Evolutionary conservation across 2,888 invertebrate species (phyloP).

Genomic region (Erynnis tages): DNA sequence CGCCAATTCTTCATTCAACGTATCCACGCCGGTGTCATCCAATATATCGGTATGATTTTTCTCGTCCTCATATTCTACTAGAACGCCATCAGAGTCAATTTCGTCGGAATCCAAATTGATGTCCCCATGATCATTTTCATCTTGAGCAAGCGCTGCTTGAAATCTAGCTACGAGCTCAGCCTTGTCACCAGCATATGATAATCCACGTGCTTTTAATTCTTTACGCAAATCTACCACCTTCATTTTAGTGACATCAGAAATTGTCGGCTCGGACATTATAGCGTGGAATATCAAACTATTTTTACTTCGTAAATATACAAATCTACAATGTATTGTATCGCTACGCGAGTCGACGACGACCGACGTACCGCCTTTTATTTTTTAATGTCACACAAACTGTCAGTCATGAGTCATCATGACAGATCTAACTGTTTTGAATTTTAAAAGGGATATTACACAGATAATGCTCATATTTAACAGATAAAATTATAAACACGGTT

Average conservation of each 20-base stretch:
- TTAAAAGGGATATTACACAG: too few species aligned
- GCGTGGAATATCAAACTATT: background rate
- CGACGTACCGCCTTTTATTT: too few species aligned
- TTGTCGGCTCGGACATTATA: conserved; percentile 46
- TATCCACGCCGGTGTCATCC: conserved; percentile 62
- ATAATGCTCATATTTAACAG: too few species aligned
- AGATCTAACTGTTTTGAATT: too few species aligned
- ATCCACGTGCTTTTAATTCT: conserved; percentile 89
- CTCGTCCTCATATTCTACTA: conserved; percentile 81
- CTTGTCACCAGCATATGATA: conserved; percentile 90
- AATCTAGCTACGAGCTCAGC: conserved; percentile 89
- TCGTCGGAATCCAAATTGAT: conserved; percentile 73
- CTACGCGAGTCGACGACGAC: too few species aligned
- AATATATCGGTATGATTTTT: conserved; percentile 69
- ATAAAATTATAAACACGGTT: too few species aligned
- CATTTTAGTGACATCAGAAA: conserved; percentile 63
- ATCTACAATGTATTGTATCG: too few species aligned
- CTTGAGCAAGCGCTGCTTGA: conserved; percentile 77
- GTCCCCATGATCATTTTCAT: conserved; percentile 64
- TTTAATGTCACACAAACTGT: too few species aligned
- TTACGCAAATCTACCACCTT: conserved; percentile 92
- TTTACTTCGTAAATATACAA: background rate
- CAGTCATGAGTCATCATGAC: too few species aligned
- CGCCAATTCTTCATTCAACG: conserved; percentile 65
- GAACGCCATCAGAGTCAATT: conserved; percentile 76